Conservation (phyloP, 2,113 vertebrate species). For the Chamaetylas fuelleborni region DNA sequence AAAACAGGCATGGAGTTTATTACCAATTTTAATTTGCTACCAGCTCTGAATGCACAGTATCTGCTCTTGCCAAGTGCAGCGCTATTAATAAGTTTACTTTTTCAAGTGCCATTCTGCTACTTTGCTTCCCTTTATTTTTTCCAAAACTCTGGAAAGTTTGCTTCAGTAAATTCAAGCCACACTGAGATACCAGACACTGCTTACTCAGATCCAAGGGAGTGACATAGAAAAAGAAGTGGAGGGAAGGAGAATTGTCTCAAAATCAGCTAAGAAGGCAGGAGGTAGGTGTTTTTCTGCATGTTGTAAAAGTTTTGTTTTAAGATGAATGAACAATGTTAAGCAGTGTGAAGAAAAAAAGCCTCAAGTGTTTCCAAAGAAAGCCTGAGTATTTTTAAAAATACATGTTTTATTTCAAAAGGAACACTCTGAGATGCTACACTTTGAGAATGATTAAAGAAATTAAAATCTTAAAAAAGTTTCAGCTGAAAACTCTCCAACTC, state of each 20-base stretch:
- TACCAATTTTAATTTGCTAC: not conserved
- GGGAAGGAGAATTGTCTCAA: not conserved
- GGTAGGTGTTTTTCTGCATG: not conserved
- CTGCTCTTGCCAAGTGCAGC: not conserved
- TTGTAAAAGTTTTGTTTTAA: not conserved
- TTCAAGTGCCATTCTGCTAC: not conserved
- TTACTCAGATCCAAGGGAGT: not conserved
- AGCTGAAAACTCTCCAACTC: slow-evolving; percentile 1
- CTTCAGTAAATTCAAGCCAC: not conserved
- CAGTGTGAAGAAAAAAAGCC: not conserved
- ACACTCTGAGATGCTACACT: fast-evolving
- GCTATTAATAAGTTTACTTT: not conserved
- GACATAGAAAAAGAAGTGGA: not conserved
- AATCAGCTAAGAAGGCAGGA: not conserved
- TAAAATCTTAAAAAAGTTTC: not conserved
- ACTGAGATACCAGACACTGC: not conserved
- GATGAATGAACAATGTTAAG: not conserved
- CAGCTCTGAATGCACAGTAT: not conserved
- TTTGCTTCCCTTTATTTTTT: not conserved
- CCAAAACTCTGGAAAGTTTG: not conserved
- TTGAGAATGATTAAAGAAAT: not conserved
- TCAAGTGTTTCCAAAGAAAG: not conserved
- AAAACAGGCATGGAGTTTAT: not conserved
- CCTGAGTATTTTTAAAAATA: not conserved
- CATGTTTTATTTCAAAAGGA: not conserved